These are phyloP conservation scores for Drosophila auraria DNA, from an alignment of 1,140 invertebrate genomes.

Conservation along the genomic window DNA sequence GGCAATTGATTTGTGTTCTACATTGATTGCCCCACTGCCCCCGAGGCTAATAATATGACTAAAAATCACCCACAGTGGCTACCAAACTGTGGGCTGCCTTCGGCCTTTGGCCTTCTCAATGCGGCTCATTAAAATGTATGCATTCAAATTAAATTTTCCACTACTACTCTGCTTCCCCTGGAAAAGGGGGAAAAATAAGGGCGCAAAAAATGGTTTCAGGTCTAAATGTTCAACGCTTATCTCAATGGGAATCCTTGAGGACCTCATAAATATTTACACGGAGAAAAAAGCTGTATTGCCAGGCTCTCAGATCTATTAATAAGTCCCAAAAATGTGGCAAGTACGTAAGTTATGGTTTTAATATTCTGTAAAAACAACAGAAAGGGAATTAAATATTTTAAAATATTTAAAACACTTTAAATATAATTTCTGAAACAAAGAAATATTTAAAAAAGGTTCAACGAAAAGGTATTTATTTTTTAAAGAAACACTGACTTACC, in stretches of 20 bases:
- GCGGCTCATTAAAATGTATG: constrained; percentile 45
- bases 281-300: not conserved
- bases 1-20: constrained; percentile 73
- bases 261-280: constrained; percentile 77
- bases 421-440: too few relatives aligned
- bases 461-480: too few relatives aligned
- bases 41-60: constrained; percentile 33
- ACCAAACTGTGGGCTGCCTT: constrained; percentile 27
- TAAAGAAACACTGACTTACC: too few relatives aligned
- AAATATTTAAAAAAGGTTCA: too few relatives aligned
- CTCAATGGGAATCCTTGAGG: constrained; percentile 78
- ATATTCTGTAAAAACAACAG: not conserved
- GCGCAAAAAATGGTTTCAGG: constrained; percentile 50
- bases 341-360: not conserved
- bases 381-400: not conserved
- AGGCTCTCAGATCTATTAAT: not conserved
- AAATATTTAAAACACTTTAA: too few relatives aligned
- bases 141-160: constrained; percentile 73
- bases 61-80: constrained; percentile 12
- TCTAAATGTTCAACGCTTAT: constrained; percentile 74
- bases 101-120: not conserved
- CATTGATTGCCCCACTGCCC: constrained; percentile 55
- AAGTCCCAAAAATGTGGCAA: too few relatives aligned
- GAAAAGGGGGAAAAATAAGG: constrained; percentile 42
- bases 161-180: not conserved